A percentile compares a stretch with the other conserved stretches of the same genome.
Evolutionary conservation across 2,888 invertebrate species (phyloP).

Genomic region (Ametastegia equiseti): DNA sequence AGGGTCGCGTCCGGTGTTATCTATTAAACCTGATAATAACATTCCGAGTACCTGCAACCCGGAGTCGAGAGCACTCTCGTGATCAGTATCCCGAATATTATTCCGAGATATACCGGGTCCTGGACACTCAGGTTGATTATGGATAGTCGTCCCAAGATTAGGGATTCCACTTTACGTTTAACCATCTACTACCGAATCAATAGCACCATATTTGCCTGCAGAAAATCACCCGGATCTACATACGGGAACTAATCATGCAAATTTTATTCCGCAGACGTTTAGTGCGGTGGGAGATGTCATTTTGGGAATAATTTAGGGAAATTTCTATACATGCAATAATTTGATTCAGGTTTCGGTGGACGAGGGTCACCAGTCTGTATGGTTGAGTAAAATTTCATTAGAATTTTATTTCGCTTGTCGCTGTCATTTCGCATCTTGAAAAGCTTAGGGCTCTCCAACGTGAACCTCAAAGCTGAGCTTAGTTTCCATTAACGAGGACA

Average conservation of each 20-base stretch:
- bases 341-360: not conserved
- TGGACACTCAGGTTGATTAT: constrained; percentile 10
- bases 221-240: not conserved
- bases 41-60: constrained; percentile 9
- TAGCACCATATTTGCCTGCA: not conserved
- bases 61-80: not conserved
- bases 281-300: not conserved
- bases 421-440: constrained; percentile 12
- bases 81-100: constrained; percentile 8
- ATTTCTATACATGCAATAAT: no score
- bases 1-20: constrained; percentile 1
- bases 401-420: not conserved
- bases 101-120: constrained; percentile 11
- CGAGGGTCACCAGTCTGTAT: not conserved
- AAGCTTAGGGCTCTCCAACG: constrained; percentile 20
- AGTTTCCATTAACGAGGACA: constrained; percentile 36
- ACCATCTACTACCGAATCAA: not conserved
- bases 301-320: not conserved
- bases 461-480: constrained; percentile 39
- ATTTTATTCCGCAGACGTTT: not conserved
- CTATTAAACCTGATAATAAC: constrained; percentile 13
- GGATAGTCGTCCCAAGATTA: not conserved
- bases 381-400: not conserved
- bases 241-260: not conserved
- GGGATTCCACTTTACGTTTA: not conserved